phyloP scores from a whole-genome alignment of 2,113 vertebrate genomes.

The Chitala chitala region DNA sequence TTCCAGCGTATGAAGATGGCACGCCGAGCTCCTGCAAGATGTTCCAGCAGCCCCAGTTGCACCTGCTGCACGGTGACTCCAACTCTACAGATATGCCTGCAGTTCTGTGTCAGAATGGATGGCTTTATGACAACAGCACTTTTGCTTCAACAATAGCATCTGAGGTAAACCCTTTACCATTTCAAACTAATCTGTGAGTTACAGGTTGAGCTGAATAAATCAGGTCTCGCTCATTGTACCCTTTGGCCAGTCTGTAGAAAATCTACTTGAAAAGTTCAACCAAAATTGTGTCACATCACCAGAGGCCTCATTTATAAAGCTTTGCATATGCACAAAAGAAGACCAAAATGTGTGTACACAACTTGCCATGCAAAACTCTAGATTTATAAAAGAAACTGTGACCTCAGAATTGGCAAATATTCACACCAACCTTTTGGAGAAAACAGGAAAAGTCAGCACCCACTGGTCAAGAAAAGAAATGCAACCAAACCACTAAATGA shows the following conservation, averaged over 20 bases:
- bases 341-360: too few species aligned
- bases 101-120: conserved; percentile 72
- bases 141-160: conserved; percentile 78
- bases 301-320: too few species aligned
- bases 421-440: too few species aligned
- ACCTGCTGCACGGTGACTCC: conserved; percentile 59
- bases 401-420: too few species aligned
- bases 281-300: not conserved
- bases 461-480: too few species aligned
- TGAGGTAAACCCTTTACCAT: conserved; percentile 61
- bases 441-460: too few species aligned
- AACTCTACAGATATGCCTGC: conserved; percentile 32
- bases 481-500: too few species aligned
- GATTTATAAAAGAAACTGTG: too few species aligned
- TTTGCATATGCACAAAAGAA: not conserved
- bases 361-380: too few species aligned
- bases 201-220: not conserved
- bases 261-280: too few species aligned
- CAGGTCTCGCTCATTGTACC: too few species aligned
- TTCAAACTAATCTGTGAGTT: not conserved
- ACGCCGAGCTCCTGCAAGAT: conserved; percentile 70
- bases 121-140: conserved; percentile 74
- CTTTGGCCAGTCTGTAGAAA: too few species aligned
- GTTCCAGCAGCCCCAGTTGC: conserved; percentile 65
- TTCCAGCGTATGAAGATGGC: conserved; percentile 65